A percentile compares a stretch with the other conserved stretches of the same genome.
Conservation (phyloP, 1,140 invertebrate genomes). For the Hyles vespertilio region DNA sequence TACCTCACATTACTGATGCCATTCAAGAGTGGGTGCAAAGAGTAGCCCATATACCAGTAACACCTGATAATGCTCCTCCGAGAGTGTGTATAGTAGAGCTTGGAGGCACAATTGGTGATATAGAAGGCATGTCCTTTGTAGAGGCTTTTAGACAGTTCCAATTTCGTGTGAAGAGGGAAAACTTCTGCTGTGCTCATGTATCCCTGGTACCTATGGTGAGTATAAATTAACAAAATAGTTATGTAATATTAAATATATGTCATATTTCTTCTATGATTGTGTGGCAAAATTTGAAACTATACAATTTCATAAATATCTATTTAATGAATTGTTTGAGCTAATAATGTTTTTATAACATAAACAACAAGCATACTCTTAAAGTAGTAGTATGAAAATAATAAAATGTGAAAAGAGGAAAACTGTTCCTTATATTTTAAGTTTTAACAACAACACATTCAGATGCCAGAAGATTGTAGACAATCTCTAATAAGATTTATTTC, state of each 20-base stretch:
- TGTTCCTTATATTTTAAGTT: no score
- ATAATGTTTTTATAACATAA: no score
- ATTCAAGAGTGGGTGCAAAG: conserved; percentile 99
- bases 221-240: conserved; percentile 5
- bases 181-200: conserved; percentile 97
- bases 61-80: conserved; percentile 83
- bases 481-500: no score
- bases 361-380: no score
- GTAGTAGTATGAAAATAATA: no score
- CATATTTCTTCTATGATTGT: no score
- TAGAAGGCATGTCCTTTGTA: conserved; percentile 99
- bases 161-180: conserved; percentile 92
- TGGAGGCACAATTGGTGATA: conserved; percentile 99
- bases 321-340: no score
- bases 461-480: no score
- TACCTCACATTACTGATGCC: conserved; percentile 99
- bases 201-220: conserved; percentile 93
- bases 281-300: no score
- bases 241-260: background rate
- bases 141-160: conserved; percentile 99
- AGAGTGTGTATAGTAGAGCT: conserved; percentile 94
- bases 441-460: no score
- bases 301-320: no score
- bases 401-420: no score
- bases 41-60: conserved; percentile 93